These are phyloP conservation scores for Callyntrura guangdongensis DNA, from an alignment of 2,888 invertebrate species.

Conservation along the genomic window DNA sequence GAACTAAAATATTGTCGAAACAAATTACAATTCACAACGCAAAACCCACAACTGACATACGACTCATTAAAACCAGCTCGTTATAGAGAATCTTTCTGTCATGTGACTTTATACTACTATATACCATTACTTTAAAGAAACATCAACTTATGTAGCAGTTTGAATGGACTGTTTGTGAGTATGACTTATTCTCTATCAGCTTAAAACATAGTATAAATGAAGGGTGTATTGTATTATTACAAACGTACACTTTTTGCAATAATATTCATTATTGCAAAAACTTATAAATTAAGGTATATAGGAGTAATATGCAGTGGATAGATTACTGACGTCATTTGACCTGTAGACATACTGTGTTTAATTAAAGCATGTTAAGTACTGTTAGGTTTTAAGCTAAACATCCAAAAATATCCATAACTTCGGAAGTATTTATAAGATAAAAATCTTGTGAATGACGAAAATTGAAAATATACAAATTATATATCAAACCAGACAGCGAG, in stretches of 20 bases:
- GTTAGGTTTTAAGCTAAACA: conserved; percentile 11
- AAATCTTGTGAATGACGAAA: conserved; percentile 31
- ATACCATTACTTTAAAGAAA: conserved; percentile 51
- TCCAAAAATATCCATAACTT: conserved; percentile 39
- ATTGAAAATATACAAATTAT: not conserved
- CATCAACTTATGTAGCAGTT: conserved; percentile 19
- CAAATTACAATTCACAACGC: conserved; percentile 33
- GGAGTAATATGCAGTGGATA: not conserved
- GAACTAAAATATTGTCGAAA: conserved; percentile 40
- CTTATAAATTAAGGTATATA: not conserved
- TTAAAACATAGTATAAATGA: conserved; percentile 36
- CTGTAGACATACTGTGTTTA: conserved; percentile 11
- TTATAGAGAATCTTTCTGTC: conserved; percentile 24
- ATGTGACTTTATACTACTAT: conserved; percentile 7
- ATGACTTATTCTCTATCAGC: conserved; percentile 60
- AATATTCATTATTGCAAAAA: conserved; percentile 47
- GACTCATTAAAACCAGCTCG: conserved; percentile 7
- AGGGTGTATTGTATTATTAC: conserved; percentile 17
- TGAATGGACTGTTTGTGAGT: conserved; percentile 56
- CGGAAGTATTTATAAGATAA: not conserved
- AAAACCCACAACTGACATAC: conserved; percentile 32
- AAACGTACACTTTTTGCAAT: conserved; percentile 56
- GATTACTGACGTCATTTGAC: conserved; percentile 16
- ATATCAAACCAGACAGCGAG: conserved; percentile 16
- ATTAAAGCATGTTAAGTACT: not conserved